Evolutionary conservation across 2,888 invertebrate genomes (phyloP).

Genomic region (Girardia tigrina): DNA sequence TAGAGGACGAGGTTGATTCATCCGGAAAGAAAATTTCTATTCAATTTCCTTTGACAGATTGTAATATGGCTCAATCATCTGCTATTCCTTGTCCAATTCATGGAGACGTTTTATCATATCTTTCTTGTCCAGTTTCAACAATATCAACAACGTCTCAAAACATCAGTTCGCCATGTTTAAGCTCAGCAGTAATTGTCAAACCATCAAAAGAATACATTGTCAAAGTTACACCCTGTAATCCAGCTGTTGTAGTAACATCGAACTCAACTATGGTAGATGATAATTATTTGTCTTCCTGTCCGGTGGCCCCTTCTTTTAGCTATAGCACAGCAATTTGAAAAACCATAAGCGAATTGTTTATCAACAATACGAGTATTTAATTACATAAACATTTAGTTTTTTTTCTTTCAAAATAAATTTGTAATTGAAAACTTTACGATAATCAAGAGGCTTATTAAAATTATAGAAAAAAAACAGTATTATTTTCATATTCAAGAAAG

Average conservation of each 20-base stretch:
- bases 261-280: neutral
- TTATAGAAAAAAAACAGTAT: too few species aligned
- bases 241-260: neutral
- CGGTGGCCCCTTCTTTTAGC: neutral
- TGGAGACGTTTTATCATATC: conserved; percentile 25
- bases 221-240: neutral
- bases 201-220: neutral
- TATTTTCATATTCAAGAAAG: too few species aligned
- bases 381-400: too few species aligned
- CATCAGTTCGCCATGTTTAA: neutral
- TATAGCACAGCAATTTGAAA: neutral
- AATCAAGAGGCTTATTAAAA: too few species aligned
- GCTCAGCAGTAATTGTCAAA: neutral
- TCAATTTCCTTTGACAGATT: neutral
- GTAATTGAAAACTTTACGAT: too few species aligned
- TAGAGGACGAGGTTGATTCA: neutral
- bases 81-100: conserved; percentile 30
- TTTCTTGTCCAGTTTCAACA: neutral
- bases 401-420: too few species aligned
- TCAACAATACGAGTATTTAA: too few species aligned
- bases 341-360: too few species aligned
- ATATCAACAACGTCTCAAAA: neutral
- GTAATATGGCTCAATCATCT: neutral
- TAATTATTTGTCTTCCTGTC: conserved; percentile 15
- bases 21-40: neutral